Conservation (phyloP, 2,113 vertebrate genomes). For the Apodemus sylvaticus region DNA sequence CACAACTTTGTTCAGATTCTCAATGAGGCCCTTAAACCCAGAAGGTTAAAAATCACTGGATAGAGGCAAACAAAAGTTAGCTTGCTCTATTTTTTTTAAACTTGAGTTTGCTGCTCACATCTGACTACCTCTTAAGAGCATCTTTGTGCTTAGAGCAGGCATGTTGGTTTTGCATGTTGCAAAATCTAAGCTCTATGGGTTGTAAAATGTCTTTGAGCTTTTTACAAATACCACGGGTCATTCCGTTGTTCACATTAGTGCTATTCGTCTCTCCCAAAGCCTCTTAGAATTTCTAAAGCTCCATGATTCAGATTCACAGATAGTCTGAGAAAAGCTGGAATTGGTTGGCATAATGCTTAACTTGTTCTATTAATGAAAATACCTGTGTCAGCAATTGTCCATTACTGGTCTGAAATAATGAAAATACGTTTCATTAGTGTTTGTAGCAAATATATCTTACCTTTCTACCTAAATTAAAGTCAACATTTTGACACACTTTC, state of each 20-base stretch:
- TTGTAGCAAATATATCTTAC: not conserved
- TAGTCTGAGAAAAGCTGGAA: not conserved
- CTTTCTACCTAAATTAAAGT: not conserved
- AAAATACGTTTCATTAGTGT: not conserved
- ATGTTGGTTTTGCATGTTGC: constrained; percentile 33
- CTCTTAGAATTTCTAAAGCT: constrained; percentile 25
- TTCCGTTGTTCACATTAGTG: not conserved
- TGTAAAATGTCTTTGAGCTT: not conserved
- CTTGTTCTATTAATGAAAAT: not conserved
- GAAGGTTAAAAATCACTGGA: constrained; percentile 70
- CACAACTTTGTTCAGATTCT: constrained; percentile 74
- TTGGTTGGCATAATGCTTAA: not conserved
- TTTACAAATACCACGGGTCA: constrained; percentile 31
- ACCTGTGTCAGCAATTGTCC: not conserved
- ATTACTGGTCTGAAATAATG: constrained; percentile 5
- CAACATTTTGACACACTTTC: not conserved
- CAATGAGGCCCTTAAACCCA: constrained; percentile 70
- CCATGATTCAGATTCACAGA: not conserved
- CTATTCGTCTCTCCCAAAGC: not conserved
- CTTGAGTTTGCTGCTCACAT: constrained; percentile 40
- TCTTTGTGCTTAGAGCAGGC: not conserved
- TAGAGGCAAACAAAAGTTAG: constrained; percentile 45
- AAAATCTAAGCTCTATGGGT: not conserved
- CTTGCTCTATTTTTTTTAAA: constrained; percentile 57
- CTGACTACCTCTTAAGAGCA: constrained; percentile 32